A percentile compares a stretch with the other conserved stretches of the same genome.
phyloP scores from a whole-genome alignment of 2,113 vertebrate genomes.

The Gadus macrocephalus region DNA sequence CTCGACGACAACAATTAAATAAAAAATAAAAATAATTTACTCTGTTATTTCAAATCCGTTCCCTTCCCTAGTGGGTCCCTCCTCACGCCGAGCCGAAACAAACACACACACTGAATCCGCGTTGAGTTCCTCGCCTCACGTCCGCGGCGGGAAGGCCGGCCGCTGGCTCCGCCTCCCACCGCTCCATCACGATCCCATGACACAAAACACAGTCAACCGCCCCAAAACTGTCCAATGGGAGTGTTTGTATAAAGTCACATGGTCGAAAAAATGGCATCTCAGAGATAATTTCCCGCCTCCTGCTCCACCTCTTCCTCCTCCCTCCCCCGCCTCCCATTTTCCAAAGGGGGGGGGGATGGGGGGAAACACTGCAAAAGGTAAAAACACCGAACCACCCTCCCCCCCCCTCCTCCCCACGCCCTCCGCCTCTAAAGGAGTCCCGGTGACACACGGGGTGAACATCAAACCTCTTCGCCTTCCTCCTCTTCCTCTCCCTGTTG shows the following conservation, averaged over 20 bases:
- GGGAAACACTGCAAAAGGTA: background rate
- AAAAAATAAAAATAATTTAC: background rate
- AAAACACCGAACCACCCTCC: background rate
- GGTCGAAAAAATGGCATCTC: conserved; percentile 1
- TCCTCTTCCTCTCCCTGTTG: background rate
- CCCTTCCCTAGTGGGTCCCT: background rate
- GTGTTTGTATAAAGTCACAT: background rate
- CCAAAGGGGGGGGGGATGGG: background rate
- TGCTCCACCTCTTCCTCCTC: too few species aligned
- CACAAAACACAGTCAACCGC: too few species aligned
- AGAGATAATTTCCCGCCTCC: background rate
- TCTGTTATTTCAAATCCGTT: background rate
- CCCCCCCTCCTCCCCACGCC: background rate
- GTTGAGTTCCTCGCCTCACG: background rate
- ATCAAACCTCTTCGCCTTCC: background rate
- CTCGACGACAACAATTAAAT: background rate
- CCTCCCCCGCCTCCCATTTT: background rate
- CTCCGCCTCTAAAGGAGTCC: too few species aligned
- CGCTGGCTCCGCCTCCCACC: background rate
- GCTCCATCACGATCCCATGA: too few species aligned
- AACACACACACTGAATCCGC: too few species aligned
- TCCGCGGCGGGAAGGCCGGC: background rate
- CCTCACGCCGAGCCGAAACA: background rate
- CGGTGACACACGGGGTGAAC: background rate
- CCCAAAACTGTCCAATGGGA: background rate